Percentiles rank a stretch among this genome's conserved stretches.
phyloP scores from a whole-genome alignment of 2,113 vertebrate species.

The Ramphastos sulfuratus region DNA sequence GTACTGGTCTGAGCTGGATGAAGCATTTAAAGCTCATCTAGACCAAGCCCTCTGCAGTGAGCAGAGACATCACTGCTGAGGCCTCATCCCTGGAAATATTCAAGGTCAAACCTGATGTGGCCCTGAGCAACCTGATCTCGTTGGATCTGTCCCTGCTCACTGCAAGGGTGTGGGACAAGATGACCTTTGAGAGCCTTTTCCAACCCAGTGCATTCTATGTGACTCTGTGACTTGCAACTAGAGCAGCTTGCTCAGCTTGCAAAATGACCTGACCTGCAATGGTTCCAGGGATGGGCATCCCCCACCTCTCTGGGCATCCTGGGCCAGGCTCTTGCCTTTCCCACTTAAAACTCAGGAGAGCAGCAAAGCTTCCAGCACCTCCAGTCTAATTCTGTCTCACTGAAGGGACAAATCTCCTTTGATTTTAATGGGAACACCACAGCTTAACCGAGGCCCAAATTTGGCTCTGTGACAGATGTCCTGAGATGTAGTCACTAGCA shows the following conservation, averaged over 20 bases:
- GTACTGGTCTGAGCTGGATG: neutral
- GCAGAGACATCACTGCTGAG: neutral
- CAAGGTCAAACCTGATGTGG: too few species aligned
- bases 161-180: too few species aligned
- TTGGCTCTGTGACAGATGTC: constrained; percentile 69
- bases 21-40: neutral
- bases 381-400: neutral
- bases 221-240: neutral
- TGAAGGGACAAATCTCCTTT: constrained; percentile 20
- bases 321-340: neutral
- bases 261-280: neutral
- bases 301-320: neutral
- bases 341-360: neutral
- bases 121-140: too few species aligned
- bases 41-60: neutral
- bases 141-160: too few species aligned
- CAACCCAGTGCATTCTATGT: too few species aligned
- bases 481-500: constrained; percentile 55
- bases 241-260: neutral
- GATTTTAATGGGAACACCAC: constrained; percentile 44
- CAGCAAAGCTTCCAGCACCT: neutral
- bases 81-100: too few species aligned
- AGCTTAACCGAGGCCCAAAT: constrained; percentile 53
- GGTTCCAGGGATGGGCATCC: neutral
- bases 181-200: too few species aligned